Percentiles rank a stretch among this genome's conserved stretches.
phyloP scores from a whole-genome alignment of 2,888 invertebrate genomes.

The Xylota segnis region DNA sequence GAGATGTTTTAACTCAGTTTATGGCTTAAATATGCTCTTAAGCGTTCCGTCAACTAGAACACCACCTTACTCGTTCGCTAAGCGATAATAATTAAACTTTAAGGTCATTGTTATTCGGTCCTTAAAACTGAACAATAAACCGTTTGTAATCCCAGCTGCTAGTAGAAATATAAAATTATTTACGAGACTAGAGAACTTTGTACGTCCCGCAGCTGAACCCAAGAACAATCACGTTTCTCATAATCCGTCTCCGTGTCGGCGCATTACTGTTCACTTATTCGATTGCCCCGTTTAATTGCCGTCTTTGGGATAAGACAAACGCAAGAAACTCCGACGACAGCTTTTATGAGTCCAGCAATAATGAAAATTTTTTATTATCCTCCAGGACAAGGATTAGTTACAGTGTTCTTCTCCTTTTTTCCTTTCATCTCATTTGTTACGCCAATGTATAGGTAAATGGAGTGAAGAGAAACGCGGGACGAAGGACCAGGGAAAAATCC shows the following conservation, averaged over 20 bases:
- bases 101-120: conserved; percentile 59
- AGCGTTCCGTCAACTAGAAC: conserved; percentile 24
- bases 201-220: conserved; percentile 8
- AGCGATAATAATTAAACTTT: conserved; percentile 63
- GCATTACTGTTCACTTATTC: conserved; percentile 53
- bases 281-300: conserved; percentile 70
- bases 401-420: conserved; percentile 4
- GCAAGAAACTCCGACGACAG: conserved; percentile 41
- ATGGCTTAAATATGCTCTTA: conserved; percentile 20
- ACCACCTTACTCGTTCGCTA: conserved; percentile 28
- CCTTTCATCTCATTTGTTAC: not conserved
- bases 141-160: conserved; percentile 43
- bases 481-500: not conserved
- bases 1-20: conserved; percentile 54
- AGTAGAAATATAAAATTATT: conserved; percentile 70
- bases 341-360: conserved; percentile 59
- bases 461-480: not conserved
- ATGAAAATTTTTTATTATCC: conserved; percentile 55
- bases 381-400: conserved; percentile 37
- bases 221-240: conserved; percentile 66
- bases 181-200: conserved; percentile 51
- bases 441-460: conserved; percentile 23
- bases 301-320: conserved; percentile 45
- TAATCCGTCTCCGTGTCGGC: conserved; percentile 47
- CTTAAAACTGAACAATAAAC: conserved; percentile 59